Percentiles rank a stretch among this genome's conserved stretches.
phyloP scores from a whole-genome alignment of 2,888 invertebrate species.

The Allacma fusca region DNA sequence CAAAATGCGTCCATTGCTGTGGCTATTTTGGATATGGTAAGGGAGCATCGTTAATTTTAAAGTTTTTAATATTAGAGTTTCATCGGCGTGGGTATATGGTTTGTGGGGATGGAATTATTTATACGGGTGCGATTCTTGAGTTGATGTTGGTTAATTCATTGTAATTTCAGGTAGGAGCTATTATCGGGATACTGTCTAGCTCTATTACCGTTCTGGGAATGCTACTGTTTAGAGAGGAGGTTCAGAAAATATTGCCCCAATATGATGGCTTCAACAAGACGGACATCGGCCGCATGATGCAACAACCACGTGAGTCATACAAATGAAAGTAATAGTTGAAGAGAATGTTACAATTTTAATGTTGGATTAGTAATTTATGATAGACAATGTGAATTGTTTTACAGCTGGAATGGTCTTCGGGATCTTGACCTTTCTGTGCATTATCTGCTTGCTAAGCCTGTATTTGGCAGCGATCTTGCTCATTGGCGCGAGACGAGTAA shows the following conservation, averaged over 20 bases:
- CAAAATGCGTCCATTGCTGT: slow-evolving; percentile 27
- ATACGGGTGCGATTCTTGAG: too few relatives aligned
- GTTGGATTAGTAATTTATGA: too few relatives aligned
- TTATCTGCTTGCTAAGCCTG: slow-evolving; percentile 22
- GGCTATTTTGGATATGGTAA: slow-evolving; percentile 23
- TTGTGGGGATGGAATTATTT: too few relatives aligned
- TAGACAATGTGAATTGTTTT: too few relatives aligned
- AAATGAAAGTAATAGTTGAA: too few relatives aligned
- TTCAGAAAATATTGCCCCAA: slow-evolving; percentile 15
- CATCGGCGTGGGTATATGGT: too few relatives aligned
- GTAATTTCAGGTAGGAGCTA: slow-evolving; percentile 18
- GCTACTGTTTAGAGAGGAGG: slow-evolving; percentile 2
- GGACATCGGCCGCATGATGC: not conserved
- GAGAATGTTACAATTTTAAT: too few relatives aligned
- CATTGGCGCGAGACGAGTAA: slow-evolving; percentile 26
- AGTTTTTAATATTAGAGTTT: too few relatives aligned
- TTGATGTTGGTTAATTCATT: not conserved
- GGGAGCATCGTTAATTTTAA: not conserved
- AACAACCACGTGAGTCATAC: slow-evolving; percentile 26
- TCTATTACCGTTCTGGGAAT: slow-evolving; percentile 19
- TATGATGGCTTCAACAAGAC: not conserved
- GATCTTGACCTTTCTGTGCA: slow-evolving; percentile 21
- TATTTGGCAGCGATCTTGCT: slow-evolving; percentile 34
- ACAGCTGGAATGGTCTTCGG: slow-evolving; percentile 32
- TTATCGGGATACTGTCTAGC: slow-evolving; percentile 26